Evolutionary conservation across 2,888 invertebrate genomes (phyloP).

Genomic region (Catocala fraxini): DNA sequence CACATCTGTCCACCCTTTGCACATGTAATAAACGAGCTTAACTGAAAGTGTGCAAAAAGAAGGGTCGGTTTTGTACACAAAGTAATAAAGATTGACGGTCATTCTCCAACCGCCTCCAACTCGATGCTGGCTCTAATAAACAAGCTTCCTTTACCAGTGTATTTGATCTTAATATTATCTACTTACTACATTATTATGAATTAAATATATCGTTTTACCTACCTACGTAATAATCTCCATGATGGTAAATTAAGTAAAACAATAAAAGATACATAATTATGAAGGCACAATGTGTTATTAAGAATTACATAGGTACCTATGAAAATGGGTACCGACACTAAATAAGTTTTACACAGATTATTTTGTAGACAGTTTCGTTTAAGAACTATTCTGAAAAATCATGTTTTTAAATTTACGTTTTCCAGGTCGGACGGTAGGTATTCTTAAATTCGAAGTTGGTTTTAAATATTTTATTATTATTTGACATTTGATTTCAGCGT

Average conservation of each 20-base stretch:
- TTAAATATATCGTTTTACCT: background rate
- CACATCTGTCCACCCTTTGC: constrained; percentile 43
- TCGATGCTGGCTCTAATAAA: constrained; percentile 32
- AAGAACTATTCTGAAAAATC: too few species aligned
- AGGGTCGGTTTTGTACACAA: constrained; percentile 46
- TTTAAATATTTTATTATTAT: background rate
- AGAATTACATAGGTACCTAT: background rate
- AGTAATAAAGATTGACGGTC: constrained; percentile 60
- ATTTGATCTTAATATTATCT: background rate
- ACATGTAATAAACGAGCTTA: constrained; percentile 52
- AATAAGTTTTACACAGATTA: too few species aligned
- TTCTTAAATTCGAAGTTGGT: too few species aligned
- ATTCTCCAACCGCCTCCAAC: constrained; percentile 36
- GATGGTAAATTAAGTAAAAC: too few species aligned
- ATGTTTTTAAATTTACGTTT: too few species aligned
- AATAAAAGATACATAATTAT: too few species aligned
- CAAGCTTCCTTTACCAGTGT: constrained; percentile 41
- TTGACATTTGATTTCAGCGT: background rate
- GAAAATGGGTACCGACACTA: too few species aligned
- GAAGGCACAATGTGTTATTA: too few species aligned
- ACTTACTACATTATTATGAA: too few species aligned
- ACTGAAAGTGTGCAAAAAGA: constrained; percentile 56
- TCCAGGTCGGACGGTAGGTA: too few species aligned
- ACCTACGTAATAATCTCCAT: background rate
- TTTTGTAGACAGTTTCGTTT: too few species aligned